phyloP scores from a whole-genome alignment of 2,113 vertebrate species.

The Dipodomys spectabilis region DNA sequence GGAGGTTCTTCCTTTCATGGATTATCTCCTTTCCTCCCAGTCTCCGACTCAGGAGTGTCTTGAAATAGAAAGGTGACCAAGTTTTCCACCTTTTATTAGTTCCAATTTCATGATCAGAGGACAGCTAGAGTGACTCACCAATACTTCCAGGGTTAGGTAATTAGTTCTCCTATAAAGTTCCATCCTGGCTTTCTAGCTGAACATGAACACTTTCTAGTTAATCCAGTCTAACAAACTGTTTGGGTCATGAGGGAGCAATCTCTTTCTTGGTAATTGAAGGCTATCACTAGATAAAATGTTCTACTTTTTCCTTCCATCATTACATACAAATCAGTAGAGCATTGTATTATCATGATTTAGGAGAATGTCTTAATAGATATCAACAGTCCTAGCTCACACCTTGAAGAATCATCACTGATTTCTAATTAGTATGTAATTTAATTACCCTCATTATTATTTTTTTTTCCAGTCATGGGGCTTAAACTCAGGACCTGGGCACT shows the following conservation, averaged over 20 bases:
- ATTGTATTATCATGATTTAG: background rate
- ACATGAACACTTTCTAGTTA: slow-evolving; percentile 1
- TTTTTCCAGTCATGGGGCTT: too few species aligned
- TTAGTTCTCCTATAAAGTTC: background rate
- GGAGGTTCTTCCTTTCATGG: background rate
- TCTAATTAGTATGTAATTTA: slow-evolving; percentile 21
- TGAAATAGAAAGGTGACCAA: slow-evolving; percentile 26
- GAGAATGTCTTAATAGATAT: background rate
- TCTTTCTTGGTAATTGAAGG: background rate
- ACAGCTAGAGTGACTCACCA: background rate
- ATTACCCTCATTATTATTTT: background rate
- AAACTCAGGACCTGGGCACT: too few species aligned
- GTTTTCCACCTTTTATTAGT: background rate
- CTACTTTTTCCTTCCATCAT: slow-evolving; percentile 14
- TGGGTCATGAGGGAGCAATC: background rate
- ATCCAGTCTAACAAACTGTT: background rate
- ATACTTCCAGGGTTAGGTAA: background rate
- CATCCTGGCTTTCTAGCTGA: background rate
- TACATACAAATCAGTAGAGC: background rate
- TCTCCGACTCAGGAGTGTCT: background rate
- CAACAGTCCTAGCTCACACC: slow-evolving; percentile 2
- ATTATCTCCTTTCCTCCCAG: background rate
- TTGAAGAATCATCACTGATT: background rate
- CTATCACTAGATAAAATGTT: background rate
- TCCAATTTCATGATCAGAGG: background rate